A percentile compares a stretch with the other conserved stretches of the same genome.
These are phyloP conservation scores for Craterocephalus amniculus DNA, from an alignment of 2,797 vertebrate species.

Conservation along the genomic window DNA sequence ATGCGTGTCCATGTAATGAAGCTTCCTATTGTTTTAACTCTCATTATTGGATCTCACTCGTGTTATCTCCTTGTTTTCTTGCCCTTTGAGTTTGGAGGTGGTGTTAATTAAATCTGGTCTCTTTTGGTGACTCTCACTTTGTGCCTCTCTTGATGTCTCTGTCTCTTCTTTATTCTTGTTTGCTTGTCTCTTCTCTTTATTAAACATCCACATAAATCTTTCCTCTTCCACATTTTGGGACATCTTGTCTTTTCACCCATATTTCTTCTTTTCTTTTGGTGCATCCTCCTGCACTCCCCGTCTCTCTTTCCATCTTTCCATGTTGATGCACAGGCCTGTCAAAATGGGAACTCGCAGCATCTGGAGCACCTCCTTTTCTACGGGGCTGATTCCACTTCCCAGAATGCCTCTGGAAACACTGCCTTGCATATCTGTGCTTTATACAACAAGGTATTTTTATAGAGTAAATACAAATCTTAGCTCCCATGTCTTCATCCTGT, in stretches of 20 bases:
- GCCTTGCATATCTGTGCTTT: constrained; percentile 94
- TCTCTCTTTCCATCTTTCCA: background rate
- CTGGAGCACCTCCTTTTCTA: constrained; percentile 95
- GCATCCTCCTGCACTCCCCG: background rate
- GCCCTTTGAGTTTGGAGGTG: constrained; percentile 45
- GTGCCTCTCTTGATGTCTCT: constrained; percentile 17
- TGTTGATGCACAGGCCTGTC: constrained; percentile 85
- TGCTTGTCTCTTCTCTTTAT: constrained; percentile 22
- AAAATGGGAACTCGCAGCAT: constrained; percentile 92
- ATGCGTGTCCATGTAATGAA: background rate
- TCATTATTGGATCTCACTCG: constrained; percentile 19
- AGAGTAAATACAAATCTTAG: background rate
- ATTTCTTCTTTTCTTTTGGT: background rate
- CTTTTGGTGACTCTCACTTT: constrained; percentile 44
- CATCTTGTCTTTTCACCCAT: background rate
- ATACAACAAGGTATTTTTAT: constrained; percentile 90
- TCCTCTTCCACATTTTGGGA: background rate
- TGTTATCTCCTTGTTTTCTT: constrained; percentile 38
- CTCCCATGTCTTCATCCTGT: background rate
- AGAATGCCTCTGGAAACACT: constrained; percentile 95
- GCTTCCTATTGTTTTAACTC: background rate
- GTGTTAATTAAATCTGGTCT: constrained; percentile 68
- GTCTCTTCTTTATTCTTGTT: constrained; percentile 22
- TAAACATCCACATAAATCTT: constrained; percentile 19
- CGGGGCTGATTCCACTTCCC: constrained; percentile 89